Base-by-base conservation (phyloP, 2,113 vertebrate species). In the Trochalopteron elliotii region DNA sequence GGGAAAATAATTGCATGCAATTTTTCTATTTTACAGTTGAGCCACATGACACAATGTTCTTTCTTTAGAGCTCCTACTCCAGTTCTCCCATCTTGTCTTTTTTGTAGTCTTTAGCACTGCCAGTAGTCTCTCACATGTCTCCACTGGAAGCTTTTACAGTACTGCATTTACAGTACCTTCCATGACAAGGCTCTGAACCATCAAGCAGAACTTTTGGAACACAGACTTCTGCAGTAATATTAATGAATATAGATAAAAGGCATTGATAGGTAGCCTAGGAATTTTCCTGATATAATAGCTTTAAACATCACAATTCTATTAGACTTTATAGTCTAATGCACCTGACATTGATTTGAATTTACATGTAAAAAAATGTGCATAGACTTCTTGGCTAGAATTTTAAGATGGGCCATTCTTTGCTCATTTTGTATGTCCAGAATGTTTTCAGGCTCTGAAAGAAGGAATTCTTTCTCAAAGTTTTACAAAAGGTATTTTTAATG, bases 11-110 rank as follows among this genome's bases (percentile, higher is more conserved):
- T 98, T 98, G 97, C 98, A 98, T 96, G 97, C 98, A 98, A 98
- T 98, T 98, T 98, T 98, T 98, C 98, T 98, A 97, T 98, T 98
- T 98, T 98, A 91, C 95, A 97, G 97, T 98, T 97, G 97, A 97
- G 91, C 97, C 97, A 98, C 98, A 98, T 97, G 97, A 98, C 97
- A 98, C 96, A 94, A 85, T 97, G 89, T 94, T 97, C 97, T 97
- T 96, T 94, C 83, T 94, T 97, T 72, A 92, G 80, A 97, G 87
- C 76, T 95, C 25, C 59, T 67, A 49, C n/a, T 86, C 75, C 79
- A 78, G 90, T 96, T 96, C 85, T 96, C 94, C 94, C 93, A 97
- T 98, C 96, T 96, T 94, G 80, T 70, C 92, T 95, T 94, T 93
- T 83, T 83, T 93, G 96, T 82, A 90, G 93, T 96, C 81, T 93